phyloP scores from a whole-genome alignment of 2,113 vertebrate genomes.

The Tauraco erythrolophus region DNA sequence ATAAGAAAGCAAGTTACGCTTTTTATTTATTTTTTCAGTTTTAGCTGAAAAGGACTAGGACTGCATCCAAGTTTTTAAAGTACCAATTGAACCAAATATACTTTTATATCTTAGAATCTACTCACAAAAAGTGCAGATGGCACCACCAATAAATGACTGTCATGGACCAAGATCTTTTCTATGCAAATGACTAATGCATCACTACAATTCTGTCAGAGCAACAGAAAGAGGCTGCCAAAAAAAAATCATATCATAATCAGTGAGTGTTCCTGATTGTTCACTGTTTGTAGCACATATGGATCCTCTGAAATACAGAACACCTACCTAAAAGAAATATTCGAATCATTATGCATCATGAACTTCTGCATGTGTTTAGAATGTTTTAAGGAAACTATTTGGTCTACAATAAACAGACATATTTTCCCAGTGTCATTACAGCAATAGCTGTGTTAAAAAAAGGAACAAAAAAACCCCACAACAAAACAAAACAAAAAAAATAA shows the following conservation, averaged over 20 bases:
- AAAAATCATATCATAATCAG: constrained; percentile 79
- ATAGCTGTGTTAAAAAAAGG: constrained; percentile 65
- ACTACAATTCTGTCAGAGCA: constrained; percentile 77
- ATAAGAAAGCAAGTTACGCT: background rate
- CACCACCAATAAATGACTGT: constrained; percentile 81
- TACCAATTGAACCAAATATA: constrained; percentile 68
- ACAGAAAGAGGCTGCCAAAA: constrained; percentile 76
- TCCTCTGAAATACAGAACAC: constrained; percentile 76
- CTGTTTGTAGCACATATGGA: constrained; percentile 79
- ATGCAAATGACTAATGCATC: constrained; percentile 83
- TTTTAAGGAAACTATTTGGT: constrained; percentile 79
- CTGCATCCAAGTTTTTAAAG: constrained; percentile 65
- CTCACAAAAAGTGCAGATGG: constrained; percentile 80
- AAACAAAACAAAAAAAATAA: constrained; percentile 9
- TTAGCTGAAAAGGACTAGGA: constrained; percentile 70
- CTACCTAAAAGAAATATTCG: constrained; percentile 75
- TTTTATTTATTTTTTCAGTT: constrained; percentile 57
- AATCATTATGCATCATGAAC: constrained; percentile 76
- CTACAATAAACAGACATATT: constrained; percentile 79
- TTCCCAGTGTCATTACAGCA: constrained; percentile 69
- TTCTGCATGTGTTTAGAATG: constrained; percentile 77
- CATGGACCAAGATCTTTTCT: constrained; percentile 79
- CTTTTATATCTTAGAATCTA: constrained; percentile 72
- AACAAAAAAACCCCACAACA: constrained; percentile 42
- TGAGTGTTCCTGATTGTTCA: constrained; percentile 79